These are phyloP conservation scores for Monodelphis domestica DNA, from an alignment of 2,797 vertebrate genomes.

Conservation along the genomic window DNA sequence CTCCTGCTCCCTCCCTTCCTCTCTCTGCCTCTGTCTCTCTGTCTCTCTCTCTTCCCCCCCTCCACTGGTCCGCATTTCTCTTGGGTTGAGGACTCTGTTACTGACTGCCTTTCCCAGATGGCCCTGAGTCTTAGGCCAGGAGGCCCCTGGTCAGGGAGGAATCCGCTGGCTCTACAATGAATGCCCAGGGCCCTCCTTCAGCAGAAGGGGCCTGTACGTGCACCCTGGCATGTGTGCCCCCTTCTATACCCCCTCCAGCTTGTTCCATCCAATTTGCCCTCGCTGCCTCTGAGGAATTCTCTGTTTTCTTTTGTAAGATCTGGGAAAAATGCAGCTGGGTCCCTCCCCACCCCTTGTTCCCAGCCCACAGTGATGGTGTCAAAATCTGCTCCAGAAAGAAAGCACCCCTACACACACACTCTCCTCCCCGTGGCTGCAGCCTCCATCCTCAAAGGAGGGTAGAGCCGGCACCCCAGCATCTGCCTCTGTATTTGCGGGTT, in stretches of 20 bases:
- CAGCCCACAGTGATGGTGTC: slow-evolving; percentile 11
- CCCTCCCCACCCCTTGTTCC: slow-evolving; percentile 1
- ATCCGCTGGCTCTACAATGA: background rate
- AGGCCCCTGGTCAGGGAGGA: slow-evolving; percentile 27
- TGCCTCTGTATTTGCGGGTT: slow-evolving; percentile 35
- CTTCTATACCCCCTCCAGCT: slow-evolving; percentile 36
- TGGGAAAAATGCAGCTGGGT: slow-evolving; percentile 71
- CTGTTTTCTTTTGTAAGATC: slow-evolving; percentile 73
- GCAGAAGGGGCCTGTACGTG: background rate
- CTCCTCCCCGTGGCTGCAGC: background rate
- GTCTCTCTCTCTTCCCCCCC: too few species aligned
- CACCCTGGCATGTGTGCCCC: background rate
- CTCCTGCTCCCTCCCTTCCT: too few species aligned
- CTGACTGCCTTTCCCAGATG: rapidly evolving
- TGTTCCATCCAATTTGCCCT: slow-evolving; percentile 43
- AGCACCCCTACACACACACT: background rate
- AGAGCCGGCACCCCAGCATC: background rate
- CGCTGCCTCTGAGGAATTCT: slow-evolving; percentile 71
- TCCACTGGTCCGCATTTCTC: background rate
- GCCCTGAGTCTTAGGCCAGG: background rate
- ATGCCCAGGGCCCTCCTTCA: background rate
- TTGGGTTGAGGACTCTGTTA: background rate
- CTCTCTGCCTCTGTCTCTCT: too few species aligned
- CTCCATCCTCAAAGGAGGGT: background rate
- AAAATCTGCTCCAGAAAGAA: slow-evolving; percentile 32